Conservation (phyloP, 2,113 vertebrate genomes). For the Nematolebias whitei region DNA sequence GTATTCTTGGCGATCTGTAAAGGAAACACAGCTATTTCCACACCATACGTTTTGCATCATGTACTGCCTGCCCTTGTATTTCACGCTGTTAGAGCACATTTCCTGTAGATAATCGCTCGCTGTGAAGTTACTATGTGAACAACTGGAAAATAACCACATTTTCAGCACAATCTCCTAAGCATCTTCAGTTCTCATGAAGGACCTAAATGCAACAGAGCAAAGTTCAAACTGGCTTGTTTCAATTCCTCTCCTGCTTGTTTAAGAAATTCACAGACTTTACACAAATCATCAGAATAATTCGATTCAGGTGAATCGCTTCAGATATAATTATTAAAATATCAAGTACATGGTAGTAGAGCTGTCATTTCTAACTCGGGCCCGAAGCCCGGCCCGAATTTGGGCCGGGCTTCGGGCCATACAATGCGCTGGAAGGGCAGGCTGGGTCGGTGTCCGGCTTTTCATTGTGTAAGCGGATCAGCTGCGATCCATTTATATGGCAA, state of each 20-base stretch:
- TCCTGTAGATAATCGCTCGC: not conserved
- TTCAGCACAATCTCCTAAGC: not conserved
- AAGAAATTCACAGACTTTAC: not conserved
- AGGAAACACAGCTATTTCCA: not conserved
- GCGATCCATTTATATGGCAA: too few species aligned
- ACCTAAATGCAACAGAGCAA: not conserved
- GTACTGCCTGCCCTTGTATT: not conserved
- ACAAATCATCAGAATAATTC: not conserved
- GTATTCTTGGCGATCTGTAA: not conserved
- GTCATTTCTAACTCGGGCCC: too few species aligned
- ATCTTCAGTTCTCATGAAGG: not conserved
- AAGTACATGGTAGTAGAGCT: too few species aligned
- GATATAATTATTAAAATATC: not conserved
- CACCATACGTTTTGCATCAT: not conserved
- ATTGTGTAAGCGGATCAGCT: too few species aligned
- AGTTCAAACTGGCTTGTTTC: not conserved
- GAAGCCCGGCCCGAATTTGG: too few species aligned
- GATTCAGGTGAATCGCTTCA: not conserved
- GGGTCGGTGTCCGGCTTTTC: too few species aligned
- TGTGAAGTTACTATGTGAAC: not conserved
- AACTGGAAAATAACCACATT: not conserved
- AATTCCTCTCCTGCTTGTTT: not conserved
- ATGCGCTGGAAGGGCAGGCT: too few species aligned
- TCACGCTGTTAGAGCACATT: not conserved
- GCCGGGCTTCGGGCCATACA: too few species aligned